phyloP scores from a whole-genome alignment of 2,797 vertebrate genomes.

The Acanthiza pusilla region DNA sequence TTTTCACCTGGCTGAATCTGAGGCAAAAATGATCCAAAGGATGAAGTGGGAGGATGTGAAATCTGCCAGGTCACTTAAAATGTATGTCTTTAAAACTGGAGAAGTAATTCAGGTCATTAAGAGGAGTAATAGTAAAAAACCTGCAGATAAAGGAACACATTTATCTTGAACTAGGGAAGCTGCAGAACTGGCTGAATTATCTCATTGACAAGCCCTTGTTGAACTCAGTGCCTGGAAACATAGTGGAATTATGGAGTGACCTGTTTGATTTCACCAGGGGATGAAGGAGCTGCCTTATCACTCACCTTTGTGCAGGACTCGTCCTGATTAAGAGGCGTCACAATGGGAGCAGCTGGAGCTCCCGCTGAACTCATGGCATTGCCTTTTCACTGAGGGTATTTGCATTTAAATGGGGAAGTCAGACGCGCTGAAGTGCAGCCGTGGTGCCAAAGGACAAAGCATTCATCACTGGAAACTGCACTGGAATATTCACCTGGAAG shows the following conservation, averaged over 20 bases:
- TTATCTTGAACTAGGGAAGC: neutral
- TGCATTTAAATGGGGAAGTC: neutral
- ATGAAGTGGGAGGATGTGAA: neutral
- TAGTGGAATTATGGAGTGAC: neutral
- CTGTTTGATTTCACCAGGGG: neutral
- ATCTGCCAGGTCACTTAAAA: neutral
- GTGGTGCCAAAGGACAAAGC: neutral
- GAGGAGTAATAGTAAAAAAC: neutral
- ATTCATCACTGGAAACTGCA: neutral
- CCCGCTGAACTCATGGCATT: neutral
- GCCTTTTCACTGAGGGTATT: neutral
- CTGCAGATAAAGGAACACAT: neutral
- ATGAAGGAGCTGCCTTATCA: neutral
- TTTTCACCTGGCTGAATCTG: neutral
- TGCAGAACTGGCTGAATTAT: neutral
- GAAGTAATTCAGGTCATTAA: neutral
- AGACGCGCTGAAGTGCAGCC: neutral
- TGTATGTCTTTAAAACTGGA: neutral
- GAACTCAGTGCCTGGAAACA: neutral
- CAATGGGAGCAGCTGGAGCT: neutral
- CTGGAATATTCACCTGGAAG: neutral
- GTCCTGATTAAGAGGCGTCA: neutral
- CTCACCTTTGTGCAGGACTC: neutral
- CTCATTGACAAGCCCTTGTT: neutral
- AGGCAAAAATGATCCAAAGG: neutral